Evolutionary conservation across 2,797 vertebrate species (phyloP).

Genomic region (Microhierax caerulescens): DNA sequence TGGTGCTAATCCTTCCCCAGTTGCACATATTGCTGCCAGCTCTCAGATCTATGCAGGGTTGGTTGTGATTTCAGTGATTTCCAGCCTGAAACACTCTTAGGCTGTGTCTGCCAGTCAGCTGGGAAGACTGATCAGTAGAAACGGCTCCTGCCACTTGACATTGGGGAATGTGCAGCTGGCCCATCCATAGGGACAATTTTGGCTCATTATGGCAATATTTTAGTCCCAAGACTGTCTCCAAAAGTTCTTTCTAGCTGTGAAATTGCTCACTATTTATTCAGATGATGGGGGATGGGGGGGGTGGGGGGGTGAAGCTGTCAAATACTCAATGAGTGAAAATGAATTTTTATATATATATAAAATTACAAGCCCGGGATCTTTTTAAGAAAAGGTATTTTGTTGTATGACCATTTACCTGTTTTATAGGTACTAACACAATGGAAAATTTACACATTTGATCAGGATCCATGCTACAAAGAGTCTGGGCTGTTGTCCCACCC

Average conservation of each 20-base stretch:
- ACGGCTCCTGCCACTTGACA: neutral
- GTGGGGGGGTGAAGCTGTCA: no score
- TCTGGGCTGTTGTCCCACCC: neutral
- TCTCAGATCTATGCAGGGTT: neutral
- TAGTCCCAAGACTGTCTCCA: neutral
- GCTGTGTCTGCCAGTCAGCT: neutral
- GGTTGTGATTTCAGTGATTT: neutral
- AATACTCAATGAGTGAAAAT: neutral
- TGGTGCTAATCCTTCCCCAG: neutral
- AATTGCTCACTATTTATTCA: neutral
- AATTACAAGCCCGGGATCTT: neutral
- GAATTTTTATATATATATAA: neutral
- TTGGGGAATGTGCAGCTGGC: neutral
- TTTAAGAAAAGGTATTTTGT: neutral
- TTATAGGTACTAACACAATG: neutral
- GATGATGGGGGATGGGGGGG: no score
- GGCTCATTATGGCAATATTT: neutral
- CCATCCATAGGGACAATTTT: neutral
- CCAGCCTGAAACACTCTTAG: neutral
- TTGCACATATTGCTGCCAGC: neutral
- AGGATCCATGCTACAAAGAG: neutral
- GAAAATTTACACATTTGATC: neutral
- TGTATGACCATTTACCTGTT: neutral
- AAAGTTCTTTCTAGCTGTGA: neutral
- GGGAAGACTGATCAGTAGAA: neutral